Evolutionary conservation across 1,140 invertebrate species (phyloP), one percentile per base, ranked within the genome.

Genomic region (Choristoneura fumiferana): DNA sequence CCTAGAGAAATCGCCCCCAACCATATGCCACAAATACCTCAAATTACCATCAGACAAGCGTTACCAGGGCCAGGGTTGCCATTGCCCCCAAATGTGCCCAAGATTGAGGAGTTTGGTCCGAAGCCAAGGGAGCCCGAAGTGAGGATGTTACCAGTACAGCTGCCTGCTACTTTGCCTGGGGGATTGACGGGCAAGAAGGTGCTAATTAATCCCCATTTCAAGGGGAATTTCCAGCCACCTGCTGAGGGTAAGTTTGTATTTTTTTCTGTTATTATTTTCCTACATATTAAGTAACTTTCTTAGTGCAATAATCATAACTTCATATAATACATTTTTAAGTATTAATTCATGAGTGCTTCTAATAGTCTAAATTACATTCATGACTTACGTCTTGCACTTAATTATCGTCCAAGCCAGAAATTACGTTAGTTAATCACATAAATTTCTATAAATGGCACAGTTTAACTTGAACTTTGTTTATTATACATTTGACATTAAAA

Each of bases 181-280:
- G 78, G 72, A 1, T 37, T 86, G 13, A 73, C 83, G 0, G 84
- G 84, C 6, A 88, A 88, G 73, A 88, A 88, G 49, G 85, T 88
- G 38, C 65, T 88, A 10, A 88, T 88, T 38, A 88, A 88, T 68
- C 85, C 85, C 13, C 85, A 88, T 43, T 88, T 88, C 49, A 87
- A 88, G 64, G 84, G 84, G n/a, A 84, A 76, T 39, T 83, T 87
- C 22, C 83, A 88, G 52, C 77, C 81, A 0, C 85, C 85, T 8
- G 72, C 78, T 60, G 85, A 87, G 57, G 84, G 85, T 88, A 66
- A 76, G 63, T 59, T 40, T 14, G 56, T 34, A 3, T 45, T 58
- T 34, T n/a, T n/a, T n/a, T n/a, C n/a, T n/a, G n/a, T n/a, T n/a
- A n/a, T n/a, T n/a, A n/a, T n/a, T n/a, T n/a, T n/a, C n/a, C n/a